Evolutionary conservation across 2,113 vertebrate species (phyloP).

Genomic region (Prietella phreatophila): DNA sequence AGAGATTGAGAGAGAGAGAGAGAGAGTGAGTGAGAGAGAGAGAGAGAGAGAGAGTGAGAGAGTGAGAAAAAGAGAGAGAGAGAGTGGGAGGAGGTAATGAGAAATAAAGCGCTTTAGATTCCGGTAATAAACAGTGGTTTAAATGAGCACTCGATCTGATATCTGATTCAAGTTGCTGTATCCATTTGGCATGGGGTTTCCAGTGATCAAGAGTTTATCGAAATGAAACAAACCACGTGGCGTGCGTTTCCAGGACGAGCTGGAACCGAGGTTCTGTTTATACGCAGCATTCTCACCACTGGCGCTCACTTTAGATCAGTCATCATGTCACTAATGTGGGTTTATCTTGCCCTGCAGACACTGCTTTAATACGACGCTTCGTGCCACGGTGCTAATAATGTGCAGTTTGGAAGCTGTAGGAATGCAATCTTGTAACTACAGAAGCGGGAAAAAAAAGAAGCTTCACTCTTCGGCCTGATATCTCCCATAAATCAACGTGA

Average conservation of each 20-base stretch:
- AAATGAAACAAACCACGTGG: constrained; percentile 54
- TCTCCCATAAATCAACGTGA: constrained; percentile 7
- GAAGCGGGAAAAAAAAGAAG: not conserved
- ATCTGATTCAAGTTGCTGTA: constrained; percentile 31
- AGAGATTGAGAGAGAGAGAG: too few relatives aligned
- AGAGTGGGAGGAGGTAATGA: constrained; percentile 24
- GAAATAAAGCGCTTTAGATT: constrained; percentile 26
- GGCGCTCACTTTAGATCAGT: constrained; percentile 37
- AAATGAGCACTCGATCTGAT: constrained; percentile 25
- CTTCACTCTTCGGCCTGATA: constrained; percentile 10
- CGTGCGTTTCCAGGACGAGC: constrained; percentile 1
- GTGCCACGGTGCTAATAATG: constrained; percentile 26
- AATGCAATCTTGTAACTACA: constrained; percentile 9
- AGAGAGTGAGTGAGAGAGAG: too few relatives aligned
- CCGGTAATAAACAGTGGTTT: constrained; percentile 39
- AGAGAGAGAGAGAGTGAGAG: not conserved
- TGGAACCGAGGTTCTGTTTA: constrained; percentile 23
- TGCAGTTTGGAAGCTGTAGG: constrained; percentile 26
- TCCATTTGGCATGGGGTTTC: constrained; percentile 31
- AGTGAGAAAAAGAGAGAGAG: not conserved
- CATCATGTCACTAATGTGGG: constrained; percentile 32
- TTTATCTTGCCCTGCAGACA: constrained; percentile 36
- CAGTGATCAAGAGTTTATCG: constrained; percentile 66
- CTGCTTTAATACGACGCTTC: constrained; percentile 27
- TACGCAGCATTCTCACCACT: constrained; percentile 17